These are phyloP conservation scores for Hyphantria cunea DNA, from an alignment of 1,140 invertebrate genomes.

Conservation along the genomic window DNA sequence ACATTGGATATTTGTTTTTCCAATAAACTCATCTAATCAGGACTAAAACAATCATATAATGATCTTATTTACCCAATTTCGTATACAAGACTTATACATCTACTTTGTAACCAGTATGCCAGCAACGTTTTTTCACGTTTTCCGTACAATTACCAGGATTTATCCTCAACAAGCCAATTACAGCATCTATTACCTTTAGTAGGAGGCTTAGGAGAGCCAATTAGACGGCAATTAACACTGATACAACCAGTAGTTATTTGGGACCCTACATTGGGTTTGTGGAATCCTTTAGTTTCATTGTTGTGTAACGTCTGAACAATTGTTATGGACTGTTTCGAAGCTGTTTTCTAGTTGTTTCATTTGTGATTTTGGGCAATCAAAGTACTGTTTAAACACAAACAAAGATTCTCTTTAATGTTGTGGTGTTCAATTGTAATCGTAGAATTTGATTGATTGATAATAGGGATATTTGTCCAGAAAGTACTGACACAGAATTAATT, in stretches of 20 bases:
- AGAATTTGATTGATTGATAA: background rate
- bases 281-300: constrained; percentile 4
- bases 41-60: too few species aligned
- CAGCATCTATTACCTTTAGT: constrained; percentile 22
- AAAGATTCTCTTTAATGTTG: background rate
- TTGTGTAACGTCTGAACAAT: constrained; percentile 3
- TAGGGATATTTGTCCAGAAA: too few species aligned
- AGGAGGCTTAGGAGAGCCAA: constrained; percentile 29
- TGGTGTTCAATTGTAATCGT: background rate
- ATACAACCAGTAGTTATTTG: constrained; percentile 41
- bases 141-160: background rate
- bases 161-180: constrained; percentile 11
- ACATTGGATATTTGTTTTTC: too few species aligned
- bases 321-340: constrained; percentile 4
- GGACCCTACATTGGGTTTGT: constrained; percentile 7
- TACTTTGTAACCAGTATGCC: background rate
- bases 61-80: background rate
- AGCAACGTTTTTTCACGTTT: background rate
- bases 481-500: too few species aligned
- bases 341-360: constrained; percentile 16
- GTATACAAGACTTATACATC: background rate
- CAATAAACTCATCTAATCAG: too few species aligned
- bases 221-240: constrained; percentile 39
- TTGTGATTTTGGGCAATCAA: constrained; percentile 7
- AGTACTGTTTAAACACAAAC: background rate